Base-by-base conservation (phyloP, 2,888 invertebrate genomes). In the Choristoneura rosaceana region DNA sequence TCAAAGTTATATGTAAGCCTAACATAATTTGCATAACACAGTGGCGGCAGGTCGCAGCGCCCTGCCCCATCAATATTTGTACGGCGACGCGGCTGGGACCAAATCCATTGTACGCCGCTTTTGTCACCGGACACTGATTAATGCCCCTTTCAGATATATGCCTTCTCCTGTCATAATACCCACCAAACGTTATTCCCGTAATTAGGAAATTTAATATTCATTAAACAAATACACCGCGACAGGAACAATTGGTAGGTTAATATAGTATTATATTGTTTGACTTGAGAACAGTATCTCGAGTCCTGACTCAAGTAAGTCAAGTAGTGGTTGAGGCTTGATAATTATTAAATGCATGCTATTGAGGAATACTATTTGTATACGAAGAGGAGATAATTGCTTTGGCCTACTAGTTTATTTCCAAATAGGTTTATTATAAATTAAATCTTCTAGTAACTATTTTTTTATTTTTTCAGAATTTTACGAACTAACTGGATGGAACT, bases 91-190 rank as follows among this genome's bases (percentile, higher is more conserved):
- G 69, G 10, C 73, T 66, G 76, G 76, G 77, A 77, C 76, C 78
- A 79, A 80, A 78, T 84, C 85, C 83, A 88, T 89, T 89, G 87
- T 90, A 78, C 77, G 75, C 75, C 76, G 85, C 87, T 87, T 83
- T 89, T 90, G 87, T 90, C 81, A 80, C 78, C 74, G 77, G 87
- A 89, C 87, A 82, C 83, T 87, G 88, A 91, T 89, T 88, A 87
- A 90, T 90, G 86, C 76, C 63, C 50, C 62, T 47, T 70, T 15
- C 68, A 69, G 52, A 61, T 73, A 47, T 61, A 58, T 33, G 55
- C 69, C 71, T 43, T 58, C 38, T 73, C 71, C 76, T 74, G 76
- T 76, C 58, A 76, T 71, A 77, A 78, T 58, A 67, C 67, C 9
- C 64, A 41, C 59, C 15, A 25, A 47, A 60, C 63, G 34, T 62